A percentile compares a stretch with the other conserved stretches of the same genome.
phyloP scores from a whole-genome alignment of 2,113 vertebrate genomes.

The Amia ocellicauda region DNA sequence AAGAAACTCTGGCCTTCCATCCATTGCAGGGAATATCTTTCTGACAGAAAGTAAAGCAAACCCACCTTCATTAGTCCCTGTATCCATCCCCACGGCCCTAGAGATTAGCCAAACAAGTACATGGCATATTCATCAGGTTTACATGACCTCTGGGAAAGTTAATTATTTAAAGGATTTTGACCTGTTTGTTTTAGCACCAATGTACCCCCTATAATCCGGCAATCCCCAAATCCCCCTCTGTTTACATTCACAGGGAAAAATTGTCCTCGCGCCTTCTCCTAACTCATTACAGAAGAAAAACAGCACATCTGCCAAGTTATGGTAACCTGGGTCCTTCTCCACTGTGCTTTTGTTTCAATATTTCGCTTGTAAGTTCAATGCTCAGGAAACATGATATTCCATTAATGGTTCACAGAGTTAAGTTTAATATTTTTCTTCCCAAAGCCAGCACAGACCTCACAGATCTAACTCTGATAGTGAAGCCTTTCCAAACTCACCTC shows the following conservation, averaged over 20 bases:
- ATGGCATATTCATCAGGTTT: conserved; percentile 10
- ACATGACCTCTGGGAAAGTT: conserved; percentile 17
- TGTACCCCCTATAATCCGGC: conserved; percentile 17
- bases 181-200: conserved; percentile 25
- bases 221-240: conserved; percentile 20
- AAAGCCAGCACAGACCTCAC: conserved; percentile 35
- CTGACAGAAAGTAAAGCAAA: neutral
- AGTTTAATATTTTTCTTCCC: conserved; percentile 34
- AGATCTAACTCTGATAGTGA: no score
- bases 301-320: conserved; percentile 24
- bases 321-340: conserved; percentile 31
- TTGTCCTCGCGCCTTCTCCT: conserved; percentile 23
- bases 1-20: no score
- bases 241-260: conserved; percentile 20
- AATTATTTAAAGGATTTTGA: conserved; percentile 14
- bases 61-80: neutral
- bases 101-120: conserved; percentile 12
- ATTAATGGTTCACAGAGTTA: conserved; percentile 1
- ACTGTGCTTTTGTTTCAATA: conserved; percentile 11
- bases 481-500: no score
- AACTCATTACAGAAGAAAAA: conserved; percentile 18
- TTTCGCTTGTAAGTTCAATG: conserved; percentile 29
- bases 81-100: neutral
- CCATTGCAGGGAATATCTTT: no score
- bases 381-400: conserved; percentile 25